These are phyloP conservation scores for Sycophila texana DNA, from an alignment of 2,888 invertebrate genomes.

Conservation along the genomic window DNA sequence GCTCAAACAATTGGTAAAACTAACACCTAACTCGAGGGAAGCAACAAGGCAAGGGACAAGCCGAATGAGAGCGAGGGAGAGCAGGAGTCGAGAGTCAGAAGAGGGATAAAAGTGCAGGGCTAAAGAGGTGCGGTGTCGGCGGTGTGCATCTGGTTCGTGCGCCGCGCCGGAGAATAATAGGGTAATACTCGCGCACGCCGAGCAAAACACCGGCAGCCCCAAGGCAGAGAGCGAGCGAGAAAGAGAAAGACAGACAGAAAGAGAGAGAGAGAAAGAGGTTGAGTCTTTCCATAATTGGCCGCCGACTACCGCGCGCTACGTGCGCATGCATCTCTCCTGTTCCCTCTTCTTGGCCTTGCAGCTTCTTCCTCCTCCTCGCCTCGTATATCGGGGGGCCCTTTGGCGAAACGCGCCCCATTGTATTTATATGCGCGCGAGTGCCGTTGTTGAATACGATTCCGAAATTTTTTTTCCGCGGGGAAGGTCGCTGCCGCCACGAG, in stretches of 20 bases:
- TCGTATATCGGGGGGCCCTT: slow-evolving; percentile 13
- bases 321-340: slow-evolving; percentile 6
- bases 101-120: not conserved
- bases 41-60: not conserved
- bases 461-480: slow-evolving; percentile 9
- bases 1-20: no score
- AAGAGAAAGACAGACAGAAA: no score
- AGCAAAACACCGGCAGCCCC: slow-evolving; percentile 59
- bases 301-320: slow-evolving; percentile 48
- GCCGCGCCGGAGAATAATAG: slow-evolving; percentile 64
- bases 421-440: slow-evolving; percentile 17
- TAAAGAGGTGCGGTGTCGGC: slow-evolving; percentile 10
- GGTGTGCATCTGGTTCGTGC: slow-evolving; percentile 62
- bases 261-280: not conserved
- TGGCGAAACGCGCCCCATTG: slow-evolving; percentile 33
- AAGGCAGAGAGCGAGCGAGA: not conserved
- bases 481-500: not conserved
- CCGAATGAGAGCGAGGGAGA: not conserved
- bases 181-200: slow-evolving; percentile 61
- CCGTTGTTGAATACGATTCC: not conserved
- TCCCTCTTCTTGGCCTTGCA: not conserved
- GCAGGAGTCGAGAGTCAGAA: slow-evolving; percentile 14
- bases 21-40: no score
- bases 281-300: slow-evolving; percentile 65
- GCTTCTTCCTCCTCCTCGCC: slow-evolving; percentile 13